phyloP scores from a whole-genome alignment of 2,888 invertebrate species.

The Parascotia fuliginaria region DNA sequence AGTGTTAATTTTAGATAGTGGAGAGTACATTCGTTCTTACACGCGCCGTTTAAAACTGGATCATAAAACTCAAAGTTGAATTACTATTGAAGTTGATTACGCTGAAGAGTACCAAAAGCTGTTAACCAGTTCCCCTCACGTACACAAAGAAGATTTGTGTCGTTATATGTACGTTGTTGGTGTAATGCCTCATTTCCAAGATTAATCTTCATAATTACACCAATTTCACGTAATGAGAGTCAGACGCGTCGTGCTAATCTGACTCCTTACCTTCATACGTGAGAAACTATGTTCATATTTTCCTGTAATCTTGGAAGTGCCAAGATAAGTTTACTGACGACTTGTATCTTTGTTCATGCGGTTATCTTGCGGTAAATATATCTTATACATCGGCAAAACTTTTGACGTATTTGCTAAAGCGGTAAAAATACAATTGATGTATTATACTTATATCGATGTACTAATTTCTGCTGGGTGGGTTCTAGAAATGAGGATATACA shows the following conservation, averaged over 20 bases:
- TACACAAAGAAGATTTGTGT: constrained; percentile 47
- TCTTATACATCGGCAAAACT: constrained; percentile 17
- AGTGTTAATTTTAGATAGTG: background rate
- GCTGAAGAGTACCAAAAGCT: constrained; percentile 28
- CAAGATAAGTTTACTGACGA: constrained; percentile 30
- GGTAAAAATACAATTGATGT: constrained; percentile 13
- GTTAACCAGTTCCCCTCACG: constrained; percentile 42
- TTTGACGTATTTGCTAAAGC: constrained; percentile 28
- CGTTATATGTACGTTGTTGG: constrained; percentile 43
- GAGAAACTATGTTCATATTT: constrained; percentile 43
- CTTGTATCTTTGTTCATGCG: constrained; percentile 36
- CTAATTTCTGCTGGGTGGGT: too few species aligned
- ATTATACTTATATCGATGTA: too few species aligned
- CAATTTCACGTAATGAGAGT: constrained; percentile 53
- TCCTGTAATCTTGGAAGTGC: constrained; percentile 24
- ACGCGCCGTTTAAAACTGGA: constrained; percentile 32
- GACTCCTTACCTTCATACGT: constrained; percentile 46
- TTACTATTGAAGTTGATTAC: constrained; percentile 29
- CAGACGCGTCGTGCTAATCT: constrained; percentile 50
- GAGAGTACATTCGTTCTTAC: background rate
- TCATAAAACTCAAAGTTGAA: constrained; percentile 30
- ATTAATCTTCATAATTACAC: constrained; percentile 59
- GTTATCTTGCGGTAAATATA: constrained; percentile 21
- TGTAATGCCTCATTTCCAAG: constrained; percentile 52
- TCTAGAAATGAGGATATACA: too few species aligned